Percentiles rank a stretch among this genome's conserved stretches.
Evolutionary conservation across 1,140 invertebrate species (phyloP).

Genomic region (Campoletis sonorensis): DNA sequence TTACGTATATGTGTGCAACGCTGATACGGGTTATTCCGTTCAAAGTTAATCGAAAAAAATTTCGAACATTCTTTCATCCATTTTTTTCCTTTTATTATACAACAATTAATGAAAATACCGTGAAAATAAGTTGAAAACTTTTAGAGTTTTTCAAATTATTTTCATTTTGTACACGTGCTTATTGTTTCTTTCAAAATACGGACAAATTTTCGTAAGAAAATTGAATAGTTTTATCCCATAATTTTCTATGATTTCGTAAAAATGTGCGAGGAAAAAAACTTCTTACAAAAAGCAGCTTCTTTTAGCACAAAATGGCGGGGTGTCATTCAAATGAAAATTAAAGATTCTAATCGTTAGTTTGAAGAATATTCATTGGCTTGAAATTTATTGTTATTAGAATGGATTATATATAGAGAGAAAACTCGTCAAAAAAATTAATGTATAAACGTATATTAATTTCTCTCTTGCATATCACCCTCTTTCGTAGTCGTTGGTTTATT

Average conservation of each 20-base stretch:
- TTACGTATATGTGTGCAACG: constrained; percentile 2
- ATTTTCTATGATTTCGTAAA: no score
- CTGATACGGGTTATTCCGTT: background rate
- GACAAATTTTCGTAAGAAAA: no score
- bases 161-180: no score
- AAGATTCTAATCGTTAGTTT: no score
- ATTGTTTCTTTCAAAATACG: no score
- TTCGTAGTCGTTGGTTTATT: constrained; percentile 58
- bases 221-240: no score
- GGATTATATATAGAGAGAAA: background rate
- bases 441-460: background rate
- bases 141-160: no score
- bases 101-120: no score
- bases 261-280: no score
- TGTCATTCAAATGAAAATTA: background rate
- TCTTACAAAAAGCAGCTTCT: no score
- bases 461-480: constrained; percentile 38
- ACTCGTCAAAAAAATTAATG: background rate
- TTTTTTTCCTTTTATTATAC: background rate
- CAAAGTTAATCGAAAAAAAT: background rate
- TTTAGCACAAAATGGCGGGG: no score
- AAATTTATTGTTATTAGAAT: background rate
- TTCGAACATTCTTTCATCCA: background rate
- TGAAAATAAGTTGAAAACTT: no score
- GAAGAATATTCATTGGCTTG: background rate